Base-by-base conservation (phyloP, 2,888 invertebrate species). In the Amitus sp. region DNA sequence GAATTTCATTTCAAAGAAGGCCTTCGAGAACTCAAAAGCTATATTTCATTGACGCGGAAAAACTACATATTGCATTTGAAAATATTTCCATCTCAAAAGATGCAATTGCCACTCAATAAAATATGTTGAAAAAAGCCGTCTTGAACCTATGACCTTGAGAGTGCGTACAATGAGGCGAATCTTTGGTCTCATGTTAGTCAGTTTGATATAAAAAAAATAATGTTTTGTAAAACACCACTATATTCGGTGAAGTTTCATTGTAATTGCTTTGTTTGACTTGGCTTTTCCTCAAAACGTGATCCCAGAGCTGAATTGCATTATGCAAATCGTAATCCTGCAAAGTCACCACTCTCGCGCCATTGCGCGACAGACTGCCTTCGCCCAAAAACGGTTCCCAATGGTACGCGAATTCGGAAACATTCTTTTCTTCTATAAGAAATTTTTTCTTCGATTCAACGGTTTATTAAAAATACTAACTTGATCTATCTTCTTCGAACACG, bases 241-340 rank as follows among this genome's bases (percentile, higher is more conserved):
- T 70, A 76, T 76, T 75, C 76, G 77, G 77, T 78, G 76, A 76
- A 78, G 75, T 78, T 80, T 80, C 78, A 77, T 78, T 78, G 79
- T 78, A 80, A 80, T 80, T 80, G 78, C 76, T 78, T 77, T 80
- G 79, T 80, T 79, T 79, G 74, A 79, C 76, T 77, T 75, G 77
- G 79, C 77, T 78, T 74, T 78, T 76, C 71, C 76, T 73, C 72
- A 76, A 76, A 77, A 75, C 74, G 73, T 72, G 73, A 75, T 75
- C 72, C 70, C 71, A 74, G 54, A 63, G 56, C 74, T 76, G 77
- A 77, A 80, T 79, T 78, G 77, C 76, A 78, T 80, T 80, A 80
- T 80, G 79, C 78, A 80, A 80, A 80, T 79, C 74, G 74, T 74
- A 76, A 78, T 79, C 79, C 75, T 73, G 75, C 76, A 73, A 72